Base-by-base conservation (phyloP, 2,888 invertebrate genomes). In the Andricus curvator region DNA sequence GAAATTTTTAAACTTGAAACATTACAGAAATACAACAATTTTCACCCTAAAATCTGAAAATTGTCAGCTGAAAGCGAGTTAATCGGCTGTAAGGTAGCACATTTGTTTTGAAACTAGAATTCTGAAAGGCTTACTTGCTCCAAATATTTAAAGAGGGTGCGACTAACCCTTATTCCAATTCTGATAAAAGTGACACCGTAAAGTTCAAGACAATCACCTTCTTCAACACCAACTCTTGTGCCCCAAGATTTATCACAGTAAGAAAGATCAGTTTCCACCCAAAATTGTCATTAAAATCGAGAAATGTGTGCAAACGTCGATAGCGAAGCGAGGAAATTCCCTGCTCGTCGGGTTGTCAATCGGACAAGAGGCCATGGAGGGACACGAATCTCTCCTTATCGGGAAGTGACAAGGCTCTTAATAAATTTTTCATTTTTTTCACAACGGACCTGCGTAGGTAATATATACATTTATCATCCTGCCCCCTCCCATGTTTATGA, bases 321-420 rank as follows among this genome's bases (percentile, higher is more conserved):
- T 62, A 62, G 9, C 62, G 15, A 62, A 25, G n/a, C 4, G 25
- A 62, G 62, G 62, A 62, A 62, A 62, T 25, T 4, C 62, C 25
- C 62, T 62, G 62, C 5, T 25, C 22, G 1, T 9, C 25, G 62
- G 25, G 62, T 62, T 62, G 62, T 62, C 62, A 62, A n/a, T 25
- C 11, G 25, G 5, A 62, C 62, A 62, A n/a, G 62, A 62, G 62
- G 15, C 62, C 22, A 25, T 62, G 60, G 22, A 22, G 9, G 20
- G 60, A 60, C 20, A 60, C 22, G 22, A 60, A 62, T 62, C 62
- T 62, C 25, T 62, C 15, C 62, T 62, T 62, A 62, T 62, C 62
- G 6, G 62, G 22, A 25, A 62, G 25, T 25, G 62, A 25, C 62
- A n/a, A 22, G n/a, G 15, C 11, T 62, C 25, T 25, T 62, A 1